Evolutionary conservation across 2,113 vertebrate species (phyloP).

Genomic region (Lampris incognitus): DNA sequence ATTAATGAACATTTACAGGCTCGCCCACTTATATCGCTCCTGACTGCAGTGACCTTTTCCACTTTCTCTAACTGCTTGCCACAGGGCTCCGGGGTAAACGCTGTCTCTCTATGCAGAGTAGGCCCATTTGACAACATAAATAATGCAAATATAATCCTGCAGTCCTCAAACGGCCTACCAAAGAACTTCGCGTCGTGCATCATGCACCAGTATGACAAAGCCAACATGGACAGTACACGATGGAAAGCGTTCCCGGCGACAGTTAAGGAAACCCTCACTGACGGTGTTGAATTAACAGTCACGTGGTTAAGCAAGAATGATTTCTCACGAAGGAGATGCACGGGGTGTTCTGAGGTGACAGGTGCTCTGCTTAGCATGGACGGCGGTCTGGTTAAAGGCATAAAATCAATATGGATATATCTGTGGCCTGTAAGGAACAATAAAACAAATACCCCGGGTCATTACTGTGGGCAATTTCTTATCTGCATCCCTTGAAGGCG

Average conservation of each 20-base stretch:
- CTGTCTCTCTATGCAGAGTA: slow-evolving; percentile 37
- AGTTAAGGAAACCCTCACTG: slow-evolving; percentile 24
- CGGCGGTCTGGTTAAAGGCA: slow-evolving; percentile 5
- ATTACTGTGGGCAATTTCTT: slow-evolving; percentile 5
- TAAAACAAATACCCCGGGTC: slow-evolving; percentile 20
- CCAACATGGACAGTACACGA: slow-evolving; percentile 38
- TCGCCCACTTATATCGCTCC: slow-evolving; percentile 47
- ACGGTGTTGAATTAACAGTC: not conserved
- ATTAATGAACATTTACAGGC: slow-evolving; percentile 68
- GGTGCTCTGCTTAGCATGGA: slow-evolving; percentile 14
- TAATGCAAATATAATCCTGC: slow-evolving; percentile 59
- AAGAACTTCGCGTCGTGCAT: slow-evolving; percentile 40
- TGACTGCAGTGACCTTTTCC: slow-evolving; percentile 61
- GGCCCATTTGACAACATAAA: slow-evolving; percentile 51
- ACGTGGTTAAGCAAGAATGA: not conserved
- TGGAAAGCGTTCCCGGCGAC: slow-evolving; percentile 52
- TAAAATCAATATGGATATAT: slow-evolving; percentile 19
- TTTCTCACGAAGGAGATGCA: not conserved
- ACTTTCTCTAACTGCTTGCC: slow-evolving; percentile 46
- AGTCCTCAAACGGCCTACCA: slow-evolving; percentile 51
- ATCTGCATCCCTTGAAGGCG: slow-evolving; percentile 9
- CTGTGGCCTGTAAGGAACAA: slow-evolving; percentile 28
- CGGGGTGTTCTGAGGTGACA: not conserved
- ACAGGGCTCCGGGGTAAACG: slow-evolving; percentile 44
- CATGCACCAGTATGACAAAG: slow-evolving; percentile 44